Base-by-base conservation (phyloP, 2,113 vertebrate species). In the Silurus asotus region DNA sequence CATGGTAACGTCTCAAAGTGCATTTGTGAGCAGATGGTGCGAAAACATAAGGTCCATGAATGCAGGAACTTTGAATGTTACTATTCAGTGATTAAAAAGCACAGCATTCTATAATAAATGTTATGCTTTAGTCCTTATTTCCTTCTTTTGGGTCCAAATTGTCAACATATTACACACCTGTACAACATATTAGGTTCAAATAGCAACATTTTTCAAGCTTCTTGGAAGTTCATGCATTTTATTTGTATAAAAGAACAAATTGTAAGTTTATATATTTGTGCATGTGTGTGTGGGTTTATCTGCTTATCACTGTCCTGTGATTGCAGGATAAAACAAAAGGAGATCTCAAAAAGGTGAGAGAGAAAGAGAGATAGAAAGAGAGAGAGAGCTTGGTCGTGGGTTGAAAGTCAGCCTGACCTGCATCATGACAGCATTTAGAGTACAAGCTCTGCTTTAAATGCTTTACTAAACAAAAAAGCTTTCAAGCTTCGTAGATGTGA, bases 301-400 rank as follows among this genome's bases (percentile, higher is more conserved):
- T 76, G 88, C 81, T 92, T 84, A 89, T 89, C 85, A 92, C 90
- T 94, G 84, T 86, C 89, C 82, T 94, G 89, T 95, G 93, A 92
- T 95, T 95, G 87, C 94, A 95, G 95, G 94, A 89, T 92, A 88
- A 92, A 90, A 91, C 89, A 86, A 80, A 92, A 91, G 90, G 93
- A 89, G 90, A 90, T 89, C 83, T 82, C 92, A 91, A 92, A 91
- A 91, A 94, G 94, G 94, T 94, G 93, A 84, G 64, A 70, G 81
- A 56, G 51, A 76, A 14, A 23, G 23, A 61, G 45, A 82, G n/a
- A 11, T 8, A 56, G 82, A 67, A 53, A 69, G 83, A 61, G 69
- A 19, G 28, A 20, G 9, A 61, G 14, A 8, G 59, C 49, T 67
- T 84, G 83, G 45, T 25, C 8, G 77, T 85, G 83, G 51, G 15